These are phyloP conservation scores for Zaprionus kolodkinae DNA, from an alignment of 1,140 invertebrate species.

Conservation along the genomic window DNA sequence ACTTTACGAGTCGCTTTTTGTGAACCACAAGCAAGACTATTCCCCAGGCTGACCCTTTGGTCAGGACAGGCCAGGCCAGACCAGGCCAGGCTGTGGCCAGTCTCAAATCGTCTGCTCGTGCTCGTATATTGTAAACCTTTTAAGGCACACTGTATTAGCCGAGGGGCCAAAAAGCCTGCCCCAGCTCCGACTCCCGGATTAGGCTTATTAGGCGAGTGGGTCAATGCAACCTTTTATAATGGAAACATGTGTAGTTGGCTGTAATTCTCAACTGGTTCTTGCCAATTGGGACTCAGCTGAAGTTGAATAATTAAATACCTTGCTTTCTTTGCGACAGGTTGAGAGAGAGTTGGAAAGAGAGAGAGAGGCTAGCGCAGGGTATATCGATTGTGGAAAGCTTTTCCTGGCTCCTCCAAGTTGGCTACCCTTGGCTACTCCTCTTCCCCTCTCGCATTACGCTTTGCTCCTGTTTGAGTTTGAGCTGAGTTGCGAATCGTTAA, in stretches of 20 bases:
- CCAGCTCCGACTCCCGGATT: slow-evolving; percentile 9
- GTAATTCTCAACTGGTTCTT: slow-evolving; percentile 19
- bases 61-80: neutral
- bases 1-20: slow-evolving; percentile 44
- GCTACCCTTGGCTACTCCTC: too few relatives aligned
- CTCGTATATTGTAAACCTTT: slow-evolving; percentile 45
- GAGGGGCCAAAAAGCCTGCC: neutral
- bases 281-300: neutral
- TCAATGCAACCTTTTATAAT: slow-evolving; percentile 7
- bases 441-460: too few relatives aligned
- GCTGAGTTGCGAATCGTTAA: slow-evolving; percentile 7
- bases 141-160: slow-evolving; percentile 39
- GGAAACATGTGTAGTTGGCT: neutral
- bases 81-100: neutral
- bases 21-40: slow-evolving; percentile 20
- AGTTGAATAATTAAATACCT: neutral
- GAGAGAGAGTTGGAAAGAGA: neutral
- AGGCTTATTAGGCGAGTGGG: slow-evolving; percentile 25
- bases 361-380: too few relatives aligned
- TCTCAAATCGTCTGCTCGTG: neutral
- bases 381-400: too few relatives aligned
- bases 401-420: too few relatives aligned
- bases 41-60: slow-evolving; percentile 38
- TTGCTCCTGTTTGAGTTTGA: neutral
- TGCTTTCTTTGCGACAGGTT: neutral